phyloP scores from a whole-genome alignment of 2,797 vertebrate genomes.

The Danio tinwini region DNA sequence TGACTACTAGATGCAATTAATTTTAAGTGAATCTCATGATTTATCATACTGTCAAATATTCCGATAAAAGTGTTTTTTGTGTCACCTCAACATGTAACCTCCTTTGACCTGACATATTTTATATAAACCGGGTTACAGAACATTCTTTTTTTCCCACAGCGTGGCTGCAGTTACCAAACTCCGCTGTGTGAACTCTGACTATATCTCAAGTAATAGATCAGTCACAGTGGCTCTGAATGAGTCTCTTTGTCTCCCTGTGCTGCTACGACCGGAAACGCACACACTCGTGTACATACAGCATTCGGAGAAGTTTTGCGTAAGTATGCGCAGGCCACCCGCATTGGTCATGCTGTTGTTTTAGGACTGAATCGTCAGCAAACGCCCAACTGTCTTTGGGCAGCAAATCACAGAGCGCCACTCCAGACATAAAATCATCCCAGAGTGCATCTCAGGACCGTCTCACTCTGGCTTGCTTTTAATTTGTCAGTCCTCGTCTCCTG shows the following conservation, averaged over 20 bases:
- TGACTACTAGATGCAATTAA: background rate
- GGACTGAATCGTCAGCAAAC: constrained; percentile 36
- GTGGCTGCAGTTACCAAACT: constrained; percentile 46
- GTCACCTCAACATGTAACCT: constrained; percentile 9
- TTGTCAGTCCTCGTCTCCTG: background rate
- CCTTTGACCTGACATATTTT: constrained; percentile 30
- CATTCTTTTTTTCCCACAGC: constrained; percentile 8
- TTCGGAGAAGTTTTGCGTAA: constrained; percentile 53
- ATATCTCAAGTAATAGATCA: constrained; percentile 54
- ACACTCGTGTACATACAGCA: constrained; percentile 24
- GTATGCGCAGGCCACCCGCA: constrained; percentile 25
- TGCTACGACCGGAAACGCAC: constrained; percentile 35
- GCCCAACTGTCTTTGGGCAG: constrained; percentile 17
- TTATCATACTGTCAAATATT: background rate
- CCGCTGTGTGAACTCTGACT: constrained; percentile 43
- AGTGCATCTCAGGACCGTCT: constrained; percentile 18
- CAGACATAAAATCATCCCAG: constrained; percentile 29
- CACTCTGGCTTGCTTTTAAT: constrained; percentile 14
- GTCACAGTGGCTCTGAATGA: constrained; percentile 57
- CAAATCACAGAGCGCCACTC: constrained; percentile 22
- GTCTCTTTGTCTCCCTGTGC: constrained; percentile 48
- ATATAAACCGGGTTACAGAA: constrained; percentile 50
- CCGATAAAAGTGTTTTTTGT: background rate
- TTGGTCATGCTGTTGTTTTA: constrained; percentile 54
- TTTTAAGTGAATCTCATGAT: background rate